These are phyloP conservation scores for Pycnomerus fuliginosus DNA, from an alignment of 2,888 invertebrate genomes.

Conservation along the genomic window DNA sequence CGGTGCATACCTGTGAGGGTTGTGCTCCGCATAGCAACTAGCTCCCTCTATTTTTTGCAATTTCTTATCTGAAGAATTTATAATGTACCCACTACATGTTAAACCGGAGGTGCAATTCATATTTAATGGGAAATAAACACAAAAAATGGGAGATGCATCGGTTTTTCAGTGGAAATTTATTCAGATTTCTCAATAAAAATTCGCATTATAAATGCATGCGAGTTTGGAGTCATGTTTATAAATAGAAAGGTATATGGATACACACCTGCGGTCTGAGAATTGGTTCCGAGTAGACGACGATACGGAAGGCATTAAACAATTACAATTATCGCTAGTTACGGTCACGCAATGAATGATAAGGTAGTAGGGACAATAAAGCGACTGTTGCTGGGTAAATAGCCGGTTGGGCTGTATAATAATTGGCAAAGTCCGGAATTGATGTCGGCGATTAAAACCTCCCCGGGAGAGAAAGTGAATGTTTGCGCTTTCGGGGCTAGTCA, in stretches of 20 bases:
- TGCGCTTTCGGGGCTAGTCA: no score
- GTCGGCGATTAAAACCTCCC: no score
- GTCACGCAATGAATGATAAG: slow-evolving; percentile 19
- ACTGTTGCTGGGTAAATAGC: no score
- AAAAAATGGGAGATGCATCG: slow-evolving; percentile 1
- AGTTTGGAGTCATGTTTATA: slow-evolving; percentile 20
- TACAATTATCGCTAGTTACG: slow-evolving; percentile 22
- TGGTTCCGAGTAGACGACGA: no score
- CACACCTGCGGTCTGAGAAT: slow-evolving; percentile 19
- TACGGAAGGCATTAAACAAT: slow-evolving; percentile 21
- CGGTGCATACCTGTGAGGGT: slow-evolving; percentile 23
- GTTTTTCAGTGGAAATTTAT: slow-evolving; percentile 23
- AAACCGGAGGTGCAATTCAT: no score
- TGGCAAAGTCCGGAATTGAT: slow-evolving; percentile 7
- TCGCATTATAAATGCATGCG: slow-evolving; percentile 18
- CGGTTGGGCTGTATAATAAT: no score
- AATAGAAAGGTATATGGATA: slow-evolving; percentile 16
- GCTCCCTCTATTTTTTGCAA: neutral
- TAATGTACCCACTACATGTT: neutral
- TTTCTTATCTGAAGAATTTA: neutral
- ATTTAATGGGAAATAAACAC: slow-evolving; percentile 13
- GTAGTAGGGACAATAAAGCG: slow-evolving; percentile 13
- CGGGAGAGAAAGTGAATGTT: no score
- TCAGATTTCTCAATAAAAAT: slow-evolving; percentile 21
- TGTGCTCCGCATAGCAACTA: slow-evolving; percentile 25